Evolutionary conservation across 2,888 invertebrate genomes (phyloP).

Genomic region (Cheilosia soror): DNA sequence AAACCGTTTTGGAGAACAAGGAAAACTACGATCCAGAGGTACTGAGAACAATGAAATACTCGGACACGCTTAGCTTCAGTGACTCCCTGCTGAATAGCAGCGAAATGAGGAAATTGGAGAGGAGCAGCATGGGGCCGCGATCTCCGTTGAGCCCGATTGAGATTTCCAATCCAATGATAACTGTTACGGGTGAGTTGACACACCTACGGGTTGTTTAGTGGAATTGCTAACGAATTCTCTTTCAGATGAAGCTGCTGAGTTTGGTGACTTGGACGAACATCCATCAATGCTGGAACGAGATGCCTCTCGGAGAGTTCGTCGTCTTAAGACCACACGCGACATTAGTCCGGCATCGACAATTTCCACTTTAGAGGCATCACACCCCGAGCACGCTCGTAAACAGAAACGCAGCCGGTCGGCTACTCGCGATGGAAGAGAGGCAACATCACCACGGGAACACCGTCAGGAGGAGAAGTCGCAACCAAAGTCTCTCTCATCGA

Average conservation of each 20-base stretch:
- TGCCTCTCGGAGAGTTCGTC: slow-evolving; percentile 78
- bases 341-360: slow-evolving; percentile 57
- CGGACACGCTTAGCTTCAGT: slow-evolving; percentile 81
- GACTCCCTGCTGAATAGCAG: slow-evolving; percentile 81
- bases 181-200: slow-evolving; percentile 51
- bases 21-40: slow-evolving; percentile 79
- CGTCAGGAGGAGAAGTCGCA: slow-evolving; percentile 6
- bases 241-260: slow-evolving; percentile 76
- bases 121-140: slow-evolving; percentile 76
- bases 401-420: slow-evolving; percentile 59
- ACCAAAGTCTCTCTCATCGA: slow-evolving; percentile 79
- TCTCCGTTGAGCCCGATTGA: slow-evolving; percentile 80
- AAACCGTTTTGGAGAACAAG: slow-evolving; percentile 77
- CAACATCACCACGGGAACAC: slow-evolving; percentile 32
- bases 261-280: slow-evolving; percentile 81
- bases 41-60: slow-evolving; percentile 65
- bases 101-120: slow-evolving; percentile 79
- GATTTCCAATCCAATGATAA: slow-evolving; percentile 54
- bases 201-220: too few relatives aligned
- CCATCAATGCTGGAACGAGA: slow-evolving; percentile 79
- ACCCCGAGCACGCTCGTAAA: slow-evolving; percentile 1
- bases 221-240: too few relatives aligned
- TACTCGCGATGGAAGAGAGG: slow-evolving; percentile 34
- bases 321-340: slow-evolving; percentile 78
- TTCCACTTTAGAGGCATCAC: slow-evolving; percentile 22